Base-by-base conservation (phyloP, 1,140 invertebrate species). In the Parasteatoda tepidariorum region DNA sequence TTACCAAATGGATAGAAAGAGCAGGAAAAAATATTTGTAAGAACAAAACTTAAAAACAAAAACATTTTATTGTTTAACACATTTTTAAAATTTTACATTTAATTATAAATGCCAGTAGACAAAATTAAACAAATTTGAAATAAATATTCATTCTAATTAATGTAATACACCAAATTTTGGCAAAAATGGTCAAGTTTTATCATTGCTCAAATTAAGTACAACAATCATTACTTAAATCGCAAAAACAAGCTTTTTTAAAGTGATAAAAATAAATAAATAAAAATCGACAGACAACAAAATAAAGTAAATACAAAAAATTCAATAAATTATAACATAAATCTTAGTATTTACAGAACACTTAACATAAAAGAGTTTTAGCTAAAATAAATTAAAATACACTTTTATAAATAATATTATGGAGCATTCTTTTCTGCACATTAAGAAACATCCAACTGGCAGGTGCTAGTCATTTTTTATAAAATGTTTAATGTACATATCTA, bases 161-260 rank as follows among this genome's bases (percentile, higher is more conserved):
- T 22, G 24, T 22, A 22, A 22, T 7, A 22, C 18, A 22, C 22
- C 7, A 59, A 59, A 3, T 59, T 13, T 22, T 59, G 18, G 24
- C 9, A n/a, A 41, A 26, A 28, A 66, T 3, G 41, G 66, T 68
- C 66, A 68, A 68, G 66, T 68, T 48, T 68, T 34, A 68, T 30
- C 34, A 68, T 26, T 38, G 34, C n/a, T 38, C 41, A 68, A 68
- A 68, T 68, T 68, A 68, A 41, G 38, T 68, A 68, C 66, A 68
- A 68, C 38, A 26, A 38, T 34, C 34, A 48, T 34, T 26, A 68
- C 3, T 26, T 11, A 24, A 38, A 68, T 38, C 26, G 33, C 34
- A 33, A 38, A 34, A 68, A 34, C 66, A 68, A 68, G 9, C n/a
- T 41, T 38, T 31, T 66, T 48, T 38, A 26, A 7, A 22, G 57